phyloP scores from a whole-genome alignment of 2,888 invertebrate genomes.

The Epinotia nisella region DNA sequence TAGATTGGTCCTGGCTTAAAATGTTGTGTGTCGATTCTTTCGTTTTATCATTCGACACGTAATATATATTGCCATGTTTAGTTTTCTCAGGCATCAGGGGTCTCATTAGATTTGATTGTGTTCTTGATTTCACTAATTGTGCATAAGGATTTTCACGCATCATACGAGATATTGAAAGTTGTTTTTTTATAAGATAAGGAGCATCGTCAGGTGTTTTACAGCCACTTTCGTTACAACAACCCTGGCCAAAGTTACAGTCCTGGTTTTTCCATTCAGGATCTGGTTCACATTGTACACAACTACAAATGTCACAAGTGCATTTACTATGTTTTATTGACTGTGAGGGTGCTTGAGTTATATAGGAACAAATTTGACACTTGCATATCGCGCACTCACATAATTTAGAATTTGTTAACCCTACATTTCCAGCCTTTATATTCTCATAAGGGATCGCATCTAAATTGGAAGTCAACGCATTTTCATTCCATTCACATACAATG shows the following conservation, averaged over 20 bases:
- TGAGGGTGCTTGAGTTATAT: not conserved
- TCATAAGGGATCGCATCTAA: conserved; percentile 46
- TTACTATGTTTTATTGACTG: not conserved
- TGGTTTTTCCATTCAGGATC: not conserved
- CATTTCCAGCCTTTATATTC: not conserved
- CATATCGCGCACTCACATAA: not conserved
- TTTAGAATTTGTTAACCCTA: not conserved
- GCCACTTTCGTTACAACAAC: not conserved
- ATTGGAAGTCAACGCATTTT: conserved; percentile 42
- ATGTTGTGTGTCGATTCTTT: not conserved
- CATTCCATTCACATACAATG: conserved; percentile 53
- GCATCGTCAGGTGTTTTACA: not conserved
- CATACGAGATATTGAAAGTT: conserved; percentile 2
- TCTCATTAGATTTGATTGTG: not conserved
- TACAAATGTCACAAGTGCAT: not conserved
- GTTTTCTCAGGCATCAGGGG: not conserved
- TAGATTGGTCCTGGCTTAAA: not conserved
- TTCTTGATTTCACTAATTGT: not conserved
- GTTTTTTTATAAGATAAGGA: not conserved
- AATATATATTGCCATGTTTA: conserved; percentile 21
- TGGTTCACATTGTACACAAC: not conserved
- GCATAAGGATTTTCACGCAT: not conserved
- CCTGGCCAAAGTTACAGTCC: not conserved
- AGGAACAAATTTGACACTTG: not conserved
- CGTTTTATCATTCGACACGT: not conserved